Evolutionary conservation across 1,140 invertebrate genomes (phyloP).

Genomic region (Paraescarpia echinospica): DNA sequence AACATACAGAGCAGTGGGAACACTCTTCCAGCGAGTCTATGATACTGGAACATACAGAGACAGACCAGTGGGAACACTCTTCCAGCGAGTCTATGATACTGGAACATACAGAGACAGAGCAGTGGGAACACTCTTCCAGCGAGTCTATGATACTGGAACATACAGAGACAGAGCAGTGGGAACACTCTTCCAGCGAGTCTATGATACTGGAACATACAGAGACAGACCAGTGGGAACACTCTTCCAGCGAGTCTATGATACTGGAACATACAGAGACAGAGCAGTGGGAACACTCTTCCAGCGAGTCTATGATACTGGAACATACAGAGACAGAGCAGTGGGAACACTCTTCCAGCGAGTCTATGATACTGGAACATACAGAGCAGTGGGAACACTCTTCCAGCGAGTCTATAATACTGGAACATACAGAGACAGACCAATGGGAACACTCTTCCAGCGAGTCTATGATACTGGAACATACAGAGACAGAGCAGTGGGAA

Average conservation of each 20-base stretch:
- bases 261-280: too few species aligned
- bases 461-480: too few species aligned
- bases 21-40: conserved; percentile 91
- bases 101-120: conserved; percentile 69
- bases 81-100: conserved; percentile 90
- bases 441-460: conserved; percentile 83
- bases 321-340: conserved; percentile 69
- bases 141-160: conserved; percentile 92
- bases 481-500: conserved; percentile 69
- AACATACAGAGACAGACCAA: conserved; percentile 68
- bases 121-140: conserved; percentile 79
- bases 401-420: conserved; percentile 88
- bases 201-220: too few species aligned
- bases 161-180: conserved; percentile 69
- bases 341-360: conserved; percentile 84
- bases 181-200: conserved; percentile 87
- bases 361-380: too few species aligned
- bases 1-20: conserved; percentile 67
- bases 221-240: conserved; percentile 71
- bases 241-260: conserved; percentile 89
- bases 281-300: conserved; percentile 79
- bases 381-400: conserved; percentile 76
- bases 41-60: too few species aligned
- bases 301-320: conserved; percentile 89
- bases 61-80: conserved; percentile 73